phyloP scores from a whole-genome alignment of 2,797 vertebrate species.

The Enteromius unitaeniatus region DNA sequence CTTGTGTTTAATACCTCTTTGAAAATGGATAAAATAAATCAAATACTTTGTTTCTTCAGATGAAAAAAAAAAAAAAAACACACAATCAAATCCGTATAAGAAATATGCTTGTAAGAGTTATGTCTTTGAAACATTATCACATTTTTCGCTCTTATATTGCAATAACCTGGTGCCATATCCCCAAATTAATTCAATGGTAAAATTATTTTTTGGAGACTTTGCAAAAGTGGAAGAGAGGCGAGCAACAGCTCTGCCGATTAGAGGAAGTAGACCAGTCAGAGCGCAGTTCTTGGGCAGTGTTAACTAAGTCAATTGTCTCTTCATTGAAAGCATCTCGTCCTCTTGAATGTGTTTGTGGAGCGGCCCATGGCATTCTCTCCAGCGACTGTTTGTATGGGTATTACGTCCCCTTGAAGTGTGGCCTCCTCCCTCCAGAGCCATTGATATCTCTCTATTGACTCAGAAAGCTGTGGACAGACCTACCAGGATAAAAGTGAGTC shows the following conservation, averaged over 20 bases:
- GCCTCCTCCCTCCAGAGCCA: slow-evolving; percentile 57
- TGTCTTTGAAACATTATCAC: not conserved
- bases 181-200: not conserved
- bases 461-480: slow-evolving; percentile 55
- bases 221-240: not conserved
- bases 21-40: slow-evolving; percentile 26
- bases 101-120: not conserved
- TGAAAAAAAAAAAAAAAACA: not conserved
- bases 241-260: slow-evolving; percentile 30
- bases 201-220: not conserved
- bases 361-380: slow-evolving; percentile 52
- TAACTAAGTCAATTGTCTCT: slow-evolving; percentile 61
- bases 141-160: not conserved
- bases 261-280: slow-evolving; percentile 37
- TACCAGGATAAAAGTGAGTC: slow-evolving; percentile 63
- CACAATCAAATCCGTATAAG: not conserved
- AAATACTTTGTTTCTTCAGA: slow-evolving; percentile 12
- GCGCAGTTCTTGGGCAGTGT: slow-evolving; percentile 45
- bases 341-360: slow-evolving; percentile 61
- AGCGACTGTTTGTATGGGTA: slow-evolving; percentile 61
- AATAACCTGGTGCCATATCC: not conserved
- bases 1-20: slow-evolving; percentile 49
- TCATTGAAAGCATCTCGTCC: slow-evolving; percentile 59
- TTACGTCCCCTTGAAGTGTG: slow-evolving; percentile 63
- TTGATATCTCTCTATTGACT: slow-evolving; percentile 62